phyloP scores from a whole-genome alignment of 1,140 invertebrate genomes.

The Metopolophium dirhodum region DNA sequence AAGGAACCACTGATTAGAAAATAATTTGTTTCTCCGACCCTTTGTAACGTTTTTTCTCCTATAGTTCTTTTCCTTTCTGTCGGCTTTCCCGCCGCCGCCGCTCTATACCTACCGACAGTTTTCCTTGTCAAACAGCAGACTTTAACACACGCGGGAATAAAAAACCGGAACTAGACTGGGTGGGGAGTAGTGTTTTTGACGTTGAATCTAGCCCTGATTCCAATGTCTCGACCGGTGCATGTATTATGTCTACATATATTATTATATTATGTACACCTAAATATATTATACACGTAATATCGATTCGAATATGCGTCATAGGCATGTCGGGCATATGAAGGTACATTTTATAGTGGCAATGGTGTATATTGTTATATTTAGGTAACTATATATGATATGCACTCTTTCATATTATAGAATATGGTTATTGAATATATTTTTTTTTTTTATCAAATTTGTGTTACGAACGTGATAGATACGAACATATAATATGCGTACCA shows the following conservation, averaged over 20 bases:
- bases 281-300: not conserved
- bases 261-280: no score
- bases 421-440: not conserved
- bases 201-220: not conserved
- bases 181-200: not conserved
- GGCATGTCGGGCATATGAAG: not conserved
- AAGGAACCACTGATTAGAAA: constrained; percentile 19
- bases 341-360: no score
- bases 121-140: not conserved
- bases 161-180: not conserved
- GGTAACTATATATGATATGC: not conserved
- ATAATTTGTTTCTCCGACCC: not conserved
- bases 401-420: not conserved
- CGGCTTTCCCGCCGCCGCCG: not conserved
- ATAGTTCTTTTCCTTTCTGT: not conserved
- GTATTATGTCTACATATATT: not conserved
- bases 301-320: not conserved
- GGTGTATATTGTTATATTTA: no score
- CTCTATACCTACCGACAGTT: not conserved
- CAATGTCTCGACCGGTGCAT: not conserved
- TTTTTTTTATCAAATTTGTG: not conserved
- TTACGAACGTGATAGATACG: not conserved
- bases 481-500: not conserved
- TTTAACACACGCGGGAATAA: not conserved
- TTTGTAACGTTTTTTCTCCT: not conserved